phyloP scores from a whole-genome alignment of 2,797 vertebrate species.

The Brachymystax lenok region DNA sequence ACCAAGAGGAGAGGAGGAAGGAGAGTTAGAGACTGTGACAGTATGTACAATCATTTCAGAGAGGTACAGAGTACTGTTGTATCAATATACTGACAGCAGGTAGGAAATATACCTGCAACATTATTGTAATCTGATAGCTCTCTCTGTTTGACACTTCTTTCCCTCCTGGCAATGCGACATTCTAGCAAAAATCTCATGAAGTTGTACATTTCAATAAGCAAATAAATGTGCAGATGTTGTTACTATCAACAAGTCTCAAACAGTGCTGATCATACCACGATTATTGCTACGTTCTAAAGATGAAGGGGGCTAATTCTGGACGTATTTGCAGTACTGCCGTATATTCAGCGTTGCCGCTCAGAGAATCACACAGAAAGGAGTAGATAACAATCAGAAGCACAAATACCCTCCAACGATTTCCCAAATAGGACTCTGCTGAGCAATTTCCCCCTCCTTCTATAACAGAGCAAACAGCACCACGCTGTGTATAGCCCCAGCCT shows the following conservation, averaged over 20 bases:
- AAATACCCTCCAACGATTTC: slow-evolving; percentile 43
- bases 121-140: neutral
- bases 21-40: neutral
- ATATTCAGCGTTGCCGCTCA: slow-evolving; percentile 33
- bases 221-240: neutral
- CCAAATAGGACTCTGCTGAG: slow-evolving; percentile 60
- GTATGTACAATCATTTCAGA: neutral
- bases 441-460: slow-evolving; percentile 40
- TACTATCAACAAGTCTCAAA: neutral
- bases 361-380: slow-evolving; percentile 29
- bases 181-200: neutral
- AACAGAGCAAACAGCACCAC: slow-evolving; percentile 10
- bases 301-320: slow-evolving; percentile 2
- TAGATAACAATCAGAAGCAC: slow-evolving; percentile 50
- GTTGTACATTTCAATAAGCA: neutral
- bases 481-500: slow-evolving; percentile 16
- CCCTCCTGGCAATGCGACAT: neutral
- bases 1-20: slow-evolving; percentile 50
- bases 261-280: neutral
- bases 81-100: neutral
- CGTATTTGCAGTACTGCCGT: slow-evolving; percentile 15
- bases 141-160: neutral
- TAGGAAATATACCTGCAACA: neutral
- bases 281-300: neutral
- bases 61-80: neutral